Evolutionary conservation across 2,113 vertebrate genomes (phyloP), one percentile per base, ranked within the genome.

Genomic region (Salvelinus namaycush): DNA sequence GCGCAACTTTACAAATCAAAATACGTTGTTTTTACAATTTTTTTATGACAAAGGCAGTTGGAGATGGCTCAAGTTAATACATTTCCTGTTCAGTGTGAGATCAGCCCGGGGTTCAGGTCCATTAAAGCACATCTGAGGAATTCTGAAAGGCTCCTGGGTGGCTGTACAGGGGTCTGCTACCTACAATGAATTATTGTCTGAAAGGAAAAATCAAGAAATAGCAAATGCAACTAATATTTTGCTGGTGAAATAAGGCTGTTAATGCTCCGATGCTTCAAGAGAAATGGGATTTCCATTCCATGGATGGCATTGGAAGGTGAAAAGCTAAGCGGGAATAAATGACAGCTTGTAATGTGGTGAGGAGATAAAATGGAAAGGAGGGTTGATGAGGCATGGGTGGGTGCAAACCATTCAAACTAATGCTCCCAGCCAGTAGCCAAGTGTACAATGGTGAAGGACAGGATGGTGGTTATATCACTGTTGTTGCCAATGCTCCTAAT

Each of bases 1-100:
- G 69, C 57, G 29, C 22, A 75, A 80, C 79, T 73, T 84, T 82
- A 59, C 34, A 83, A 83, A 81, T 86, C 62, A 79, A 86, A 86
- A 83, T 83, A 66, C 6, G 6, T 34, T 18, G 70, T 39, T 34
- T 29, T 31, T 57, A 7, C 7, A 6, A 11, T 70, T 64, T 34
- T 77, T 16, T 51, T 76, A 74, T 27, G 68, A 77, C 75, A 80
- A 77, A 83, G 68, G 78, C 67, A 44, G 76, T 34, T 60, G 67
- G 73, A 66, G 59, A 71, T 69, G 79, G 72, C 72, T 39, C n/a
- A 51, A 84, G 74, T 79, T 81, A 84, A 84, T 79, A 72, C 72
- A 77, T 80, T 75, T 82, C 54, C 66, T 72, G 24, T 67, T 75
- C 65, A n/a, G 72, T 29, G 68, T 79, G 78, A 16, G 39, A 70